phyloP scores from a whole-genome alignment of 2,888 invertebrate genomes.

The Meteorus colon region DNA sequence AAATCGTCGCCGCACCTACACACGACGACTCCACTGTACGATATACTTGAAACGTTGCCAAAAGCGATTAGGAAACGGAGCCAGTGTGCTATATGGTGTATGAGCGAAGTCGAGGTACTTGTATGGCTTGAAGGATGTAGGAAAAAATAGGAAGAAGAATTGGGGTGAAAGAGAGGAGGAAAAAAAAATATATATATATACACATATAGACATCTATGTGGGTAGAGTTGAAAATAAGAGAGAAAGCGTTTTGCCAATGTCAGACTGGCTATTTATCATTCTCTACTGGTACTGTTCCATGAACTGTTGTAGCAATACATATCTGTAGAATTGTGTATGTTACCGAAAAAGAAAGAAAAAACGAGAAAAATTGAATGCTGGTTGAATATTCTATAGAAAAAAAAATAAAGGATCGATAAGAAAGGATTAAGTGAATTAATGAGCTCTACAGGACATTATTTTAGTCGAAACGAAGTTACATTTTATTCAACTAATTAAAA shows the following conservation, averaged over 20 bases:
- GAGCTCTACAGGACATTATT: neutral
- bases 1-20: slow-evolving; percentile 51
- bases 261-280: slow-evolving; percentile 49
- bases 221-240: slow-evolving; percentile 22
- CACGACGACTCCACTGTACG: slow-evolving; percentile 36
- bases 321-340: slow-evolving; percentile 25
- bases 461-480: slow-evolving; percentile 7
- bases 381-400: neutral
- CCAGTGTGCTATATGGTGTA: slow-evolving; percentile 32
- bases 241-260: slow-evolving; percentile 43
- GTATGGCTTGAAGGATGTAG: slow-evolving; percentile 36
- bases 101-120: slow-evolving; percentile 35
- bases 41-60: slow-evolving; percentile 56
- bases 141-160: slow-evolving; percentile 30
- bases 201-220: slow-evolving; percentile 16
- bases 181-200: slow-evolving; percentile 7
- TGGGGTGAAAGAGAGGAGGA: neutral
- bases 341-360: neutral
- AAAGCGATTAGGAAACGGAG: slow-evolving; percentile 52
- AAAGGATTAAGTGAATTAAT: slow-evolving; percentile 9
- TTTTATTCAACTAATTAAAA: neutral
- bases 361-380: slow-evolving; percentile 14
- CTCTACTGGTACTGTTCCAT: slow-evolving; percentile 30
- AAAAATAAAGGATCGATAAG: slow-evolving; percentile 18
- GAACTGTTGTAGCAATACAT: neutral